Evolutionary conservation across 92 coral and sea anemone genomes (phyloP), one percentile per base, ranked within the genome.

Genomic region (Epizoanthus ramosus): DNA sequence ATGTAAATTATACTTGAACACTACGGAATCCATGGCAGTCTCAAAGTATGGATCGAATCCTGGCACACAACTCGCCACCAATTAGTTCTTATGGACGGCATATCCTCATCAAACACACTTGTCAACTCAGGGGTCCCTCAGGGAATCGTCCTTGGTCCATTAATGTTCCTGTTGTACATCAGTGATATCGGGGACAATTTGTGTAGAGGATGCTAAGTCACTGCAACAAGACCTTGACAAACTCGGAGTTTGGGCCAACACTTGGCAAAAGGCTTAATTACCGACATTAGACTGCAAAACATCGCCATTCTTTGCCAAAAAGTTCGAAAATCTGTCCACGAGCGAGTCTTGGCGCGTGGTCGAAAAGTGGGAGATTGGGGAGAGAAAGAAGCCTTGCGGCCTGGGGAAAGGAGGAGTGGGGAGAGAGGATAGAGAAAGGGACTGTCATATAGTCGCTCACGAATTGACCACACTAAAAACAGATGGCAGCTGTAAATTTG

Each of bases 141-240:
- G 35, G 68, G 68, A 22, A 63, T 37, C 17, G 37, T 63, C 0
- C 28, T 22, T 4, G 68, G 17, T 6, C 54, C 52, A 13, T 15
- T 69, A 15, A 13, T 69, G 52, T 12, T 37, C 4, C 25, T 69
- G 13, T 19, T 50, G 31, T 50, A 72, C 8, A 47, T 50, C 19
- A 72, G 22, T 52, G 77, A 50, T 43, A 50, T 47, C 7, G 77
- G 61, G 41, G 77, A 54, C 61, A 21, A 72, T 3, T 52, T 52
- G n/a, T 31, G 60, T 8, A 52, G 6, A 71, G 13, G 33, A 71
- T 43, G 59, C 75, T 3, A 39, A 45, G 3, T 47, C 23, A 21
- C 15, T 71, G 39, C 77, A 72, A 72, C 45, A 52, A 72, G 41
- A 50, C 77, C 41, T 72, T 15, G 17, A 72, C 60, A 47, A 47